These are phyloP conservation scores for Zeus faber DNA, from an alignment of 2,113 vertebrate genomes.

Conservation along the genomic window DNA sequence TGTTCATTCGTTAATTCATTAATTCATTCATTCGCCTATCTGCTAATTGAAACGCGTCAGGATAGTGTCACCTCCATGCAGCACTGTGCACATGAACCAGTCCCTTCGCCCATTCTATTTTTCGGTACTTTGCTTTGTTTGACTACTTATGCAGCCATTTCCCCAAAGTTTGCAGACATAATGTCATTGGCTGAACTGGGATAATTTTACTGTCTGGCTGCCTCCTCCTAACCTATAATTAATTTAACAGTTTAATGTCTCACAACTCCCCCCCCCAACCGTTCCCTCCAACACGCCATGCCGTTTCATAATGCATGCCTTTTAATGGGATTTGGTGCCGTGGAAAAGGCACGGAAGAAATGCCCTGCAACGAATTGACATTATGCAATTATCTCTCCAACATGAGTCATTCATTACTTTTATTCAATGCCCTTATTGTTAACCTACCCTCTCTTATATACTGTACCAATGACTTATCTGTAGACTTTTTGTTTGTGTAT, in stretches of 20 bases:
- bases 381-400: constrained; percentile 16
- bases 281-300: constrained; percentile 28
- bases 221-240: constrained; percentile 53
- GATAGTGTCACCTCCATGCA: too few relatives aligned
- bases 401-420: too few relatives aligned
- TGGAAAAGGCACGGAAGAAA: constrained; percentile 15
- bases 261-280: constrained; percentile 35
- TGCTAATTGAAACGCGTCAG: too few relatives aligned
- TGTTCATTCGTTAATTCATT: too few relatives aligned
- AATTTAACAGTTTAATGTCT: constrained; percentile 66
- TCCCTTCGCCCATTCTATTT: too few relatives aligned
- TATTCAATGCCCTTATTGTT: too few relatives aligned
- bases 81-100: too few relatives aligned
- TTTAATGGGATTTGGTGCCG: constrained; percentile 39
- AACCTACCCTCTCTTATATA: too few relatives aligned
- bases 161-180: constrained; percentile 30
- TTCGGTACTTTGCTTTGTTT: constrained; percentile 28
- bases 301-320: constrained; percentile 49
- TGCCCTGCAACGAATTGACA: constrained; percentile 21
- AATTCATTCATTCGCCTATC: too few relatives aligned
- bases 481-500: background rate
- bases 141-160: constrained; percentile 25
- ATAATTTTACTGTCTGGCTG: constrained; percentile 44
- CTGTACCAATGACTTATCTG: too few relatives aligned
- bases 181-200: constrained; percentile 25